Evolutionary conservation across 2,888 invertebrate species (phyloP).

Genomic region (Penaeus monodon): DNA sequence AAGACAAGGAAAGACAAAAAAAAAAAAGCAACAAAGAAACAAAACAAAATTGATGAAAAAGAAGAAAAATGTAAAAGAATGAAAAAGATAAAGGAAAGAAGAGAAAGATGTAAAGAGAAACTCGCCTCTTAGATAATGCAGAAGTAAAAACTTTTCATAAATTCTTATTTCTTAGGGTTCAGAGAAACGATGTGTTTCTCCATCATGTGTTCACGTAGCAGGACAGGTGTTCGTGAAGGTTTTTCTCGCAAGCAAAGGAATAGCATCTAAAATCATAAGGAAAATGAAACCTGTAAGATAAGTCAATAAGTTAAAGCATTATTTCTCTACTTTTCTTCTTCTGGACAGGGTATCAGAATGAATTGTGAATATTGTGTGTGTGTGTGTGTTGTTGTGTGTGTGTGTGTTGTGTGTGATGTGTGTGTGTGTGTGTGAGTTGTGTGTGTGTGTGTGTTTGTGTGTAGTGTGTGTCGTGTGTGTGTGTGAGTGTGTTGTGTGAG

Average conservation of each 20-base stretch:
- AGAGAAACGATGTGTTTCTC: constrained; percentile 96
- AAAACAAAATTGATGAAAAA: neutral
- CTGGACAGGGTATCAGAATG: neutral
- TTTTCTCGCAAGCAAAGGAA: constrained; percentile 95
- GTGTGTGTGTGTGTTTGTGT: no score
- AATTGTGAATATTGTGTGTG: no score
- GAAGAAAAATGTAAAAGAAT: neutral
- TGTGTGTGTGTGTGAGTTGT: no score
- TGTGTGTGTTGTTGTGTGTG: no score
- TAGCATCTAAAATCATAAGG: constrained; percentile 69
- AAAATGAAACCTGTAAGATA: constrained; percentile 30
- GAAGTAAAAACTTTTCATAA: constrained; percentile 87
- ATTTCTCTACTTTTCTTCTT: neutral
- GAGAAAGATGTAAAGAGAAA: neutral
- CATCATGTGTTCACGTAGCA: constrained; percentile 96
- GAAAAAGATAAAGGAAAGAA: neutral
- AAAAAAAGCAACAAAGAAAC: no score
- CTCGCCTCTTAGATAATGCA: constrained; percentile 74
- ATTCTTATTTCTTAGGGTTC: constrained; percentile 86
- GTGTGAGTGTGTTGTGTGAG: no score
- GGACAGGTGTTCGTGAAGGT: constrained; percentile 87
- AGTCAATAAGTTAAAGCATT: neutral
- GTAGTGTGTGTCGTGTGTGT: no score
- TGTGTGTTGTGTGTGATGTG: no score
- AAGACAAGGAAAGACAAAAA: no score